phyloP scores from a whole-genome alignment of 64 coral and sea anemone species.

The Montipora foliosa region DNA sequence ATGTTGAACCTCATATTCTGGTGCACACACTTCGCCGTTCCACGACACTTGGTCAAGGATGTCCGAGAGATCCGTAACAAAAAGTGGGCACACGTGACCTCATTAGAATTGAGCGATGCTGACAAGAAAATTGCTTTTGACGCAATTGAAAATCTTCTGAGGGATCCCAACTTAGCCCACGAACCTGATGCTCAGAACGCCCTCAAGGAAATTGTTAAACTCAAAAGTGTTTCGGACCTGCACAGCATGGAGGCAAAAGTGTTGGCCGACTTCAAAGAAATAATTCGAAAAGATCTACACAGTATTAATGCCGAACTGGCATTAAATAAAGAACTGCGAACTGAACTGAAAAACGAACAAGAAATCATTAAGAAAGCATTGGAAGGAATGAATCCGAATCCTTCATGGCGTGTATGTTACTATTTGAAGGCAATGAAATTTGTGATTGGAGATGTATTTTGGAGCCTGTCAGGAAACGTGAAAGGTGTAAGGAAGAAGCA shows the following conservation, averaged over 20 bases:
- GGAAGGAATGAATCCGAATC: neutral
- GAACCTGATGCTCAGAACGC: slow-evolving; percentile 66
- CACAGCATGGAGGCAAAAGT: slow-evolving; percentile 58
- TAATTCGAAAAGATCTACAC: slow-evolving; percentile 57
- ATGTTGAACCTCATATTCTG: slow-evolving; percentile 73
- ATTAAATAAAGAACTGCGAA: slow-evolving; percentile 8
- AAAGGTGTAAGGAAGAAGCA: neutral
- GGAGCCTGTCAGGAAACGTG: neutral
- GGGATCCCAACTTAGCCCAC: slow-evolving; percentile 58
- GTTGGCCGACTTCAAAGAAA: slow-evolving; percentile 70
- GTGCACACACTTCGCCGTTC: slow-evolving; percentile 64
- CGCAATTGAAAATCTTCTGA: slow-evolving; percentile 65
- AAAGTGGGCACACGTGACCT: slow-evolving; percentile 80
- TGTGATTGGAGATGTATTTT: neutral
- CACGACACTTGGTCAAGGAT: slow-evolving; percentile 28
- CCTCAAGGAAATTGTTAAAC: slow-evolving; percentile 39
- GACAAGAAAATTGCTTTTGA: slow-evolving; percentile 72
- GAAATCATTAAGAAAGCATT: neutral
- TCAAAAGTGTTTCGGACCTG: slow-evolving; percentile 32
- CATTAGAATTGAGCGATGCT: slow-evolving; percentile 52
- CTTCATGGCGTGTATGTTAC: neutral
- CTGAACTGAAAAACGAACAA: neutral
- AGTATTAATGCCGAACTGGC: slow-evolving; percentile 29
- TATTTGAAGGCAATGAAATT: neutral
- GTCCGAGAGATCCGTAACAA: slow-evolving; percentile 61